Conservation (phyloP, 2,113 vertebrate genomes). For the Crotalus horridus region DNA sequence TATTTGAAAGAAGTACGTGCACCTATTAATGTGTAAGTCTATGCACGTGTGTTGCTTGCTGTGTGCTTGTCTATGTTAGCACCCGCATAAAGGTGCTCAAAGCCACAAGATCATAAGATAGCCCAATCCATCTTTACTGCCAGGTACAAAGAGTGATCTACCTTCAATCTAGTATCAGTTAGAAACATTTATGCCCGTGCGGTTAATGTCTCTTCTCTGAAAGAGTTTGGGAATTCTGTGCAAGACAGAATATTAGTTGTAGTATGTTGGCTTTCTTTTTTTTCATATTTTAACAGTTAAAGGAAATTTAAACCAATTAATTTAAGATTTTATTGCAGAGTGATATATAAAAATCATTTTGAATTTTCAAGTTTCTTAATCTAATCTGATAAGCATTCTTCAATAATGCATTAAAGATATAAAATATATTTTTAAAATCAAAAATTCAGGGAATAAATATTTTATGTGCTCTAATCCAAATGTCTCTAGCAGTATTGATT, state of each 20-base stretch:
- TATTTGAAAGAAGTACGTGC: neutral
- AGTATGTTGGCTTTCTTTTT: slow-evolving; percentile 9
- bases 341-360: slow-evolving; percentile 47
- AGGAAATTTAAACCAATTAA: slow-evolving; percentile 8
- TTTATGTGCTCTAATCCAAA: slow-evolving; percentile 75
- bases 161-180: neutral
- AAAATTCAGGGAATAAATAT: slow-evolving; percentile 80
- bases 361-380: slow-evolving; percentile 50
- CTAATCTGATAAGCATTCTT: slow-evolving; percentile 64
- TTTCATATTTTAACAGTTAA: neutral
- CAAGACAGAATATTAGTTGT: neutral
- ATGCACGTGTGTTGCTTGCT: neutral
- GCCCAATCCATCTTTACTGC: neutral
- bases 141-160: neutral
- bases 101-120: neutral
- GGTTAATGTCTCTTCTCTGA: neutral
- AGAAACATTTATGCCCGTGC: neutral
- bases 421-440: slow-evolving; percentile 61
- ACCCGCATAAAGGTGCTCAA: neutral
- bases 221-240: neutral
- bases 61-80: neutral
- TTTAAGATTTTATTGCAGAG: slow-evolving; percentile 31
- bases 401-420: slow-evolving; percentile 66
- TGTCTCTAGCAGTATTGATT: slow-evolving; percentile 76
- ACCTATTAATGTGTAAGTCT: neutral